Percentiles rank a stretch among this genome's conserved stretches.
These are phyloP conservation scores for Poeciliopsis paucimaculata DNA, from an alignment of 2,797 vertebrate genomes.

Conservation along the genomic window DNA sequence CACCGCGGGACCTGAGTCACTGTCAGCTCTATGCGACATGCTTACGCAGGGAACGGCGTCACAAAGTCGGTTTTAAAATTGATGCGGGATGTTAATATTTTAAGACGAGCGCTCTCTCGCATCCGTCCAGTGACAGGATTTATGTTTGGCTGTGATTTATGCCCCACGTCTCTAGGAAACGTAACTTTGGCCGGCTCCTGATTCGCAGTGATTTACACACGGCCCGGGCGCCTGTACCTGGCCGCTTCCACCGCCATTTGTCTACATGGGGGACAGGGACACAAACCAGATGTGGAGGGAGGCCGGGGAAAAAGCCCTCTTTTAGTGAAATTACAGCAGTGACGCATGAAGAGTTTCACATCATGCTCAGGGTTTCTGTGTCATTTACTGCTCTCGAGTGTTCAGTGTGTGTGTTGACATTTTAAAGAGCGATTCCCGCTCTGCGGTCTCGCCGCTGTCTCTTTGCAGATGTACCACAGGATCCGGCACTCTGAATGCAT, in stretches of 20 bases:
- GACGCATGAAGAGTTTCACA: conserved; percentile 37
- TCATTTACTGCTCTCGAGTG: conserved; percentile 25
- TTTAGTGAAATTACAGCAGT: conserved; percentile 38
- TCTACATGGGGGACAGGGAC: conserved; percentile 37
- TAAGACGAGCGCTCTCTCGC: conserved; percentile 56
- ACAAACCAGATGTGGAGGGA: conserved; percentile 60
- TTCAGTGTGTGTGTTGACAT: conserved; percentile 21
- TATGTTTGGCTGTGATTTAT: conserved; percentile 72
- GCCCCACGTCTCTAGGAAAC: conserved; percentile 44
- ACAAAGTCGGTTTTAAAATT: conserved; percentile 70
- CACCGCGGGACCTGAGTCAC: conserved; percentile 59
- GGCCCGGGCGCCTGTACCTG: conserved; percentile 43
- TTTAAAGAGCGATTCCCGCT: conserved; percentile 37
- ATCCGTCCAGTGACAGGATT: conserved; percentile 62
- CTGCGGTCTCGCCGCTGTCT: conserved; percentile 23
- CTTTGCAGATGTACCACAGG: conserved; percentile 94
- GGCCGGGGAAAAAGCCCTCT: conserved; percentile 2
- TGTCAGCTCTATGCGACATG: conserved; percentile 61
- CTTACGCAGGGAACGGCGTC: conserved; percentile 66
- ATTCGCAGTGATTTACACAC: conserved; percentile 63
- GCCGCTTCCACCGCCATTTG: conserved; percentile 8
- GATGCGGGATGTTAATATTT: conserved; percentile 75
- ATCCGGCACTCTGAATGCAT: conserved; percentile 99
- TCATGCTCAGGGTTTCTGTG: conserved; percentile 14
- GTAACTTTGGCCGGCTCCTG: conserved; percentile 46